Conservation (phyloP, 2,113 vertebrate species). For the Petrocephalus microphthalmus region DNA sequence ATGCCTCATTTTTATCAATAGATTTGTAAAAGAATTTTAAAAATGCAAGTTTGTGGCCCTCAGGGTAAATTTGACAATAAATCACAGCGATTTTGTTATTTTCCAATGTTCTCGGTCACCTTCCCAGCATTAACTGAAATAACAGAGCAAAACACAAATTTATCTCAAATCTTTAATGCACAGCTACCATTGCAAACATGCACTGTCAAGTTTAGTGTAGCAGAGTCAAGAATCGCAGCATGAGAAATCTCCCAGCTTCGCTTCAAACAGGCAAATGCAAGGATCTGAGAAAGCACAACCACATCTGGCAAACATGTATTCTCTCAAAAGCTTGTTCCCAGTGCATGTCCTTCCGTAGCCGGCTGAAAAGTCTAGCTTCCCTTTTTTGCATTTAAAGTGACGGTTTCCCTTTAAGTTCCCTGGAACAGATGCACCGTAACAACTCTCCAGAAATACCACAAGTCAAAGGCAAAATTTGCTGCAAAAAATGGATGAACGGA, state of each 20-base stretch:
- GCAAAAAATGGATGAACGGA: conserved; percentile 50
- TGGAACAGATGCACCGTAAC: conserved; percentile 55
- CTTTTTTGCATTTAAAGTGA: conserved; percentile 53
- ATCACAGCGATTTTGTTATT: background rate
- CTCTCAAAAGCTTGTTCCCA: conserved; percentile 32
- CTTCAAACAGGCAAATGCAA: conserved; percentile 26
- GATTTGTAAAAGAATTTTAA: background rate
- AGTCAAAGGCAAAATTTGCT: conserved; percentile 60
- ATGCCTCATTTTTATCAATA: background rate
- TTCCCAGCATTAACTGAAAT: background rate
- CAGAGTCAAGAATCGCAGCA: background rate
- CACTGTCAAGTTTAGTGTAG: conserved; percentile 19
- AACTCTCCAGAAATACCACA: conserved; percentile 62
- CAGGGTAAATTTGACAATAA: background rate
- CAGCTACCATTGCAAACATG: conserved; percentile 37
- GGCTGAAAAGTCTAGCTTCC: conserved; percentile 39
- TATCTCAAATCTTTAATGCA: conserved; percentile 27
- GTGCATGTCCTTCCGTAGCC: conserved; percentile 46
- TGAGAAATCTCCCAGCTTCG: background rate
- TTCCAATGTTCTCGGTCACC: background rate
- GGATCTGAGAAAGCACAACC: background rate
- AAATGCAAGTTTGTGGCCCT: background rate
- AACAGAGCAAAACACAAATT: conserved; percentile 11
- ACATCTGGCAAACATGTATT: conserved; percentile 11
- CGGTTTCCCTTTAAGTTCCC: conserved; percentile 57